Evolutionary conservation across 2,888 invertebrate genomes (phyloP), one percentile per base, ranked within the genome.

Genomic region (Nomada ruficornis): DNA sequence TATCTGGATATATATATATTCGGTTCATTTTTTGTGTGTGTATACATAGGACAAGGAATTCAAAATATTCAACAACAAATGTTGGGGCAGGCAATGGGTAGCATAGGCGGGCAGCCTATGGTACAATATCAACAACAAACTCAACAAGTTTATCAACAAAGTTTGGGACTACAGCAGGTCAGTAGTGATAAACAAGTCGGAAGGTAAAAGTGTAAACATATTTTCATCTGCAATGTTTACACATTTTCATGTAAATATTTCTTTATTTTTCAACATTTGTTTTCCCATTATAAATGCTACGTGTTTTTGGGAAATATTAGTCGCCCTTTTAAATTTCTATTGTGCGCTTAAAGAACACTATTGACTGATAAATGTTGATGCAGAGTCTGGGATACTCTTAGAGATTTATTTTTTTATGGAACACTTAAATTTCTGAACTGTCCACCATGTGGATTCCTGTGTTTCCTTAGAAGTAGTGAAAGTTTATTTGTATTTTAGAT

Each of bases 41-140:
- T 76, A 3, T 64, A 36, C 18, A 94, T 95, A 94, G 96, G 96
- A 91, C 95, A 95, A 92, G 94, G 94, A 63, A 94, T 94, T 81
- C 94, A 94, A 86, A 94, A 94, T 82, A 95, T 96, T 91, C 96
- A 96, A 89, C 95, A 95, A 92, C 96, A 96, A 90, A 95, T 96
- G 92, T 95, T 96, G 95, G 96, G 96, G 89, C 96, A 96, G 89
- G 95, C 96, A 47, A 95, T 96, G 94, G 94, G 94, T 29, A 94
- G 94, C 67, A 96, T 96, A 94, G 95, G 95, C 60, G 96, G 96
- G 89, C 95, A 96, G 89, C 95, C 96, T n/a, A 96, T 96, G 95
- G 96, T 96, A 93, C 96, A 96, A 72, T 96, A 96, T 92, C 96
- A 96, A 91, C 96, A 96, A 92, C 95, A 96, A 82, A 93, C 93